phyloP scores from a whole-genome alignment of 2,888 invertebrate genomes.

The Aphidius colemani region DNA sequence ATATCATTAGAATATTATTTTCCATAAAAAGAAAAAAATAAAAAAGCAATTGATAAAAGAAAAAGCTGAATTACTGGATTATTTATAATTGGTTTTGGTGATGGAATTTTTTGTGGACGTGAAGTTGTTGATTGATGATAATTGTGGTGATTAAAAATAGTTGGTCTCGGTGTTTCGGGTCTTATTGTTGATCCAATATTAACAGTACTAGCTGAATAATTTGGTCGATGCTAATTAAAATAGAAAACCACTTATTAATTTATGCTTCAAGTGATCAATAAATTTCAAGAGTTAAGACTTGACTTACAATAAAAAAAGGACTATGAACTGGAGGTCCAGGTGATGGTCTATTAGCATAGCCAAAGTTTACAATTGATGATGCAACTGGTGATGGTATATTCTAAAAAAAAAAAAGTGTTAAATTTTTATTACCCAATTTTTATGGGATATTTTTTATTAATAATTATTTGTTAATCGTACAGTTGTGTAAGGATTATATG shows the following conservation, averaged over 20 bases:
- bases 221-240: slow-evolving; percentile 20
- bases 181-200: slow-evolving; percentile 27
- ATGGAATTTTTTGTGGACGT: slow-evolving; percentile 7
- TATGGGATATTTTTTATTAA: background rate
- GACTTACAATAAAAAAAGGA: slow-evolving; percentile 20
- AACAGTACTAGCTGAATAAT: slow-evolving; percentile 13
- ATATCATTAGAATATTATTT: background rate
- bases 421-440: background rate
- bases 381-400: slow-evolving; percentile 13
- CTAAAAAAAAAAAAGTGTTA: background rate
- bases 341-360: slow-evolving; percentile 20
- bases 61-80: background rate
- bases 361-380: slow-evolving; percentile 16
- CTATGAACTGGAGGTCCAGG: slow-evolving; percentile 19
- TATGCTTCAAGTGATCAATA: too few species aligned
- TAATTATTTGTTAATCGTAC: slow-evolving; percentile 26
- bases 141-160: background rate
- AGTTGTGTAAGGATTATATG: slow-evolving; percentile 30
- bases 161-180: slow-evolving; percentile 9
- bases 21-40: background rate
- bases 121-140: slow-evolving; percentile 11
- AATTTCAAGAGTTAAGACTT: too few species aligned
- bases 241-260: background rate
- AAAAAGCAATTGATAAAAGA: background rate
- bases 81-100: slow-evolving; percentile 10